These are phyloP conservation scores for Lamellibrachia satsuma DNA, from an alignment of 2,888 invertebrate species.

Conservation along the genomic window DNA sequence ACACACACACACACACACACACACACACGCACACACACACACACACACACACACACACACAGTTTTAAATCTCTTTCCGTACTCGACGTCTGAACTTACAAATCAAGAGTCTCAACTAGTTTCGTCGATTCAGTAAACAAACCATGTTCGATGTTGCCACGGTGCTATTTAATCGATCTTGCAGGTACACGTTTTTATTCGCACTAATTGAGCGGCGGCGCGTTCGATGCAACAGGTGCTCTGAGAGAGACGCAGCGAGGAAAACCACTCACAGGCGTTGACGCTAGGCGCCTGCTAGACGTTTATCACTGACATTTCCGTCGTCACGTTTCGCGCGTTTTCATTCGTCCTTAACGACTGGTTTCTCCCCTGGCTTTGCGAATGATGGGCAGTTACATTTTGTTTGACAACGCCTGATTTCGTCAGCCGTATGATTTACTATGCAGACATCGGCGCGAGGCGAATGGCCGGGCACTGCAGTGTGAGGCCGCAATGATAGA, in stretches of 20 bases:
- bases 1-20: no score
- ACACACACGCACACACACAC: no score
- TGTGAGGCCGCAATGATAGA: background rate
- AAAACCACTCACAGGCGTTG: background rate
- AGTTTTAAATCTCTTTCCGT: background rate
- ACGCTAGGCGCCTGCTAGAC: background rate
- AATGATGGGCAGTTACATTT: background rate
- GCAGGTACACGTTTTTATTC: background rate
- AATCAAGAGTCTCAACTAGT: background rate
- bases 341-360: slow-evolving; percentile 5
- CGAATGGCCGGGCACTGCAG: background rate
- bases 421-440: background rate
- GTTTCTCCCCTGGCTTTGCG: background rate
- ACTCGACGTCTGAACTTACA: background rate
- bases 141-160: background rate
- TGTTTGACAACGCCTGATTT: slow-evolving; percentile 3
- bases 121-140: background rate
- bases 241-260: background rate
- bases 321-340: background rate
- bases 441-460: background rate
- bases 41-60: background rate
- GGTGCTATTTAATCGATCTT: background rate
- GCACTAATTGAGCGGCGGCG: background rate
- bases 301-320: slow-evolving; percentile 5
- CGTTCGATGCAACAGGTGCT: background rate